A percentile compares a stretch with the other conserved stretches of the same genome.
These are phyloP conservation scores for Phoeniculus purpureus DNA, from an alignment of 2,797 vertebrate species.

Conservation along the genomic window DNA sequence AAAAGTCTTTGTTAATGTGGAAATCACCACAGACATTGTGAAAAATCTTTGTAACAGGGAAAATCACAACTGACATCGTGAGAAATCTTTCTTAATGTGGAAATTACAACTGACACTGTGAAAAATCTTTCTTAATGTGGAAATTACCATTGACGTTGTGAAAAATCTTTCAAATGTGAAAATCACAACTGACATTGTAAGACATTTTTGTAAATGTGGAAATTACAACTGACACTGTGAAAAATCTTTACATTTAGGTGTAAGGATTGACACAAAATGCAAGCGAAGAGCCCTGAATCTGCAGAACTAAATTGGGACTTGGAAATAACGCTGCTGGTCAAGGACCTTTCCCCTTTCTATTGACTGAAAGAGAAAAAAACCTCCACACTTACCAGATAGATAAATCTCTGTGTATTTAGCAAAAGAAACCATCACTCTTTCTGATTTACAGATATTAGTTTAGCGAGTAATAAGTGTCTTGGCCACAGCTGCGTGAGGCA, in stretches of 20 bases:
- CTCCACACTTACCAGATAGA: fast-evolving
- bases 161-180: too few species aligned
- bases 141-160: too few species aligned
- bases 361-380: not conserved
- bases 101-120: too few species aligned
- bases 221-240: too few species aligned
- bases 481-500: not conserved
- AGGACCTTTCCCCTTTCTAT: not conserved
- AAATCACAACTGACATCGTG: too few species aligned
- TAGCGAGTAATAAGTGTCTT: not conserved
- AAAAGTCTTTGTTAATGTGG: too few species aligned
- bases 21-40: too few species aligned
- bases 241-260: not conserved
- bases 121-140: too few species aligned
- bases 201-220: too few species aligned
- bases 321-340: fast-evolving
- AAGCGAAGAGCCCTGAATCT: not conserved
- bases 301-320: not conserved
- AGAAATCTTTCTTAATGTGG: too few species aligned
- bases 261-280: not conserved
- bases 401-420: not conserved
- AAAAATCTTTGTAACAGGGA: too few species aligned
- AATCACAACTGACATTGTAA: too few species aligned
- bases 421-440: not conserved
- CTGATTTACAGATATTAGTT: not conserved